Evolutionary conservation across 1,140 invertebrate species (phyloP), one percentile per base, ranked within the genome.

Genomic region (Dreissena rostriformis): DNA sequence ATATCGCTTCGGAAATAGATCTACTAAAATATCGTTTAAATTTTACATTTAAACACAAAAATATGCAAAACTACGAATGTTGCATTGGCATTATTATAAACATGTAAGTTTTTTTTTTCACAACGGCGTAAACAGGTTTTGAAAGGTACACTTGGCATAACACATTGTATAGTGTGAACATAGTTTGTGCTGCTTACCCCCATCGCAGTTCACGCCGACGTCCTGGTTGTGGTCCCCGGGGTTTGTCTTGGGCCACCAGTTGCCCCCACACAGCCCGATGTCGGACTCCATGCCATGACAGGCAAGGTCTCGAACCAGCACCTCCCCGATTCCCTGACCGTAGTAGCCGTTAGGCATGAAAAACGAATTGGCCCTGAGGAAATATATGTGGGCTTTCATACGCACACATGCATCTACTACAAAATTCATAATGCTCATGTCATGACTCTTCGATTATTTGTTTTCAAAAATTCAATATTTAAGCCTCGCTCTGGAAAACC

Each of bases 171-270:
- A 24, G 19, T n/a, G 57, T 63, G 6, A 4, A 6, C 57, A 67
- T 28, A 67, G 15, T n/a, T 6, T 55, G 19, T 39, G 57, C 12
- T 61, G 26, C 52, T 28, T n/a, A 71, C 77, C 22, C 17, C 77
- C 77, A 28, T 79, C 77, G 55, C 77, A 79, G 52, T 71, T 79
- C 10, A 79, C 53, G 10, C 77, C 77, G 19, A 79, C 77, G 57
- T 79, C 77, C 53, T 79, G 15, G 1, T 70, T 28, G 39, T 79
- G 77, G 28, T 39, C 22, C 4, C 28, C 15, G n/a, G 66, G 14
- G 1, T 10, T n/a, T 11, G 53, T 57, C 12, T 57, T n/a, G 8
- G 77, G 77, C 77, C 66, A 79, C 77, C 77, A 79, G 10, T 11
- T 29, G 28, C 51, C 67, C 6, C 10, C 11, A 39, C 77, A 79